A percentile compares a stretch with the other conserved stretches of the same genome.
These are phyloP conservation scores for Cathartes aura DNA, from an alignment of 2,113 vertebrate species.

Conservation along the genomic window DNA sequence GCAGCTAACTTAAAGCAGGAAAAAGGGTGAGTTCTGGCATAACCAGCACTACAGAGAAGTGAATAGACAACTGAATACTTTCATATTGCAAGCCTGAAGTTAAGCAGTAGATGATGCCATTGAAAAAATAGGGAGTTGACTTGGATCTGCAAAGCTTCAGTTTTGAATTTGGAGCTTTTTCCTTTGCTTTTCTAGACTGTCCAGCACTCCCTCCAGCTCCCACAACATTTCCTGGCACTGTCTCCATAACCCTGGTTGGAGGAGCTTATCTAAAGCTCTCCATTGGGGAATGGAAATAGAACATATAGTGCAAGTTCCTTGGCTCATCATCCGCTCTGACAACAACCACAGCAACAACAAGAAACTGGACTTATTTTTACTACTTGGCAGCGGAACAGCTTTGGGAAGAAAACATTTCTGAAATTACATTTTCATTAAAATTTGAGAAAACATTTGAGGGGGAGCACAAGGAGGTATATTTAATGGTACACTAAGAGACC, in stretches of 20 bases:
- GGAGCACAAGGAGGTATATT: not conserved
- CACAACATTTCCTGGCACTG: conserved; percentile 33
- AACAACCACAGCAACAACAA: conserved; percentile 21
- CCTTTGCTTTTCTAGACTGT: not conserved
- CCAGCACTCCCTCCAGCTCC: conserved; percentile 15
- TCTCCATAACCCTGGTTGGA: not conserved
- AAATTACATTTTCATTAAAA: conserved; percentile 36
- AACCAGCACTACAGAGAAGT: not conserved
- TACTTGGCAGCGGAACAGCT: not conserved
- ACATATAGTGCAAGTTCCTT: conserved; percentile 57
- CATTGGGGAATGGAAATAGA: conserved; percentile 45
- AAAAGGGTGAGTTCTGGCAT: not conserved
- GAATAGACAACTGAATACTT: not conserved
- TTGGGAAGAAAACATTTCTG: not conserved
- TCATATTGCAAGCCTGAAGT: not conserved
- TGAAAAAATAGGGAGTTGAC: not conserved
- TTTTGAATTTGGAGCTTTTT: conserved; percentile 4
- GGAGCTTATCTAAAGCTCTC: conserved; percentile 50
- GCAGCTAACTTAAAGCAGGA: not conserved
- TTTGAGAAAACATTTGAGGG: not conserved
- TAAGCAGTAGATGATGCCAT: not conserved
- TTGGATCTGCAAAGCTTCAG: conserved; percentile 17
- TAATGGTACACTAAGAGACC: not conserved
- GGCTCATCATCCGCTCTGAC: not conserved
- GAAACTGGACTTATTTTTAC: conserved; percentile 44